Conservation (phyloP, 1,140 invertebrate species). For the Neotoxoptera formosana region DNA sequence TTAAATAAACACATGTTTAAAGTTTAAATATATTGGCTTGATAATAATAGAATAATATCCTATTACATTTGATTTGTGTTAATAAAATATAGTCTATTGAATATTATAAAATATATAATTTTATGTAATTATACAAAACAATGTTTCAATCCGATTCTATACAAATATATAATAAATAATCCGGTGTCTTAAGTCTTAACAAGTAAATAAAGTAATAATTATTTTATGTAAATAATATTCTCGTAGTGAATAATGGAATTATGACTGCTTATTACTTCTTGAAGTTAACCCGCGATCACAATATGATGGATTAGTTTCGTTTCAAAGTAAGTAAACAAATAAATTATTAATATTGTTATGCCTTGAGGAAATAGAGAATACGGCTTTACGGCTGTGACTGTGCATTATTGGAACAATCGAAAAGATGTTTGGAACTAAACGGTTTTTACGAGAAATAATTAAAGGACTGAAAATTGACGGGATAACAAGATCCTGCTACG, state of each 20-base stretch:
- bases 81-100: too few species aligned
- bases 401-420: constrained; percentile 46
- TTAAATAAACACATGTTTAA: neutral
- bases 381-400: neutral
- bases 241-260: neutral
- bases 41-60: neutral
- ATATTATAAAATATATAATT: neutral
- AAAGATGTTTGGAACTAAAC: constrained; percentile 37
- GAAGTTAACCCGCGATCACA: neutral
- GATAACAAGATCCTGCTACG: constrained; percentile 39
- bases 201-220: neutral
- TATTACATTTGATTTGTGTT: neutral
- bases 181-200: neutral
- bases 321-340: constrained; percentile 9
- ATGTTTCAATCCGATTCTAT: neutral
- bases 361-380: neutral
- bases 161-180: neutral
- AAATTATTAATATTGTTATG: constrained; percentile 5
- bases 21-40: neutral
- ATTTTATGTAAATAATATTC: neutral
- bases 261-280: neutral
- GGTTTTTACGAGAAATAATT: constrained; percentile 41
- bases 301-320: neutral
- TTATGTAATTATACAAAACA: neutral
- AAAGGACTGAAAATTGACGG: constrained; percentile 46